These are phyloP conservation scores for Acromyrmex heyeri DNA, from an alignment of 1,140 invertebrate genomes.

Conservation along the genomic window DNA sequence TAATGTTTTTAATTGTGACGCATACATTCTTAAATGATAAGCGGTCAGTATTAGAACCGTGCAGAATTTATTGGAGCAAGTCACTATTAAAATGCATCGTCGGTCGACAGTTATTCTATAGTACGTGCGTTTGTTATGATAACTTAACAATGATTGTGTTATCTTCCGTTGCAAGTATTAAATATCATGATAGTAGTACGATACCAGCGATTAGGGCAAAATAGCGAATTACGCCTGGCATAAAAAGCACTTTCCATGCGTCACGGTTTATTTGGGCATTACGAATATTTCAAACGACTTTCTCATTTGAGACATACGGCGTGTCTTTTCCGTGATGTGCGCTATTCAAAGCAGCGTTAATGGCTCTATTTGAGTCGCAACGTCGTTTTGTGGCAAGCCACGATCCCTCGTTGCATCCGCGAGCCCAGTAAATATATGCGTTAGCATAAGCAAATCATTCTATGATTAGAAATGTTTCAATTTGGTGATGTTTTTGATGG, in stretches of 20 bases:
- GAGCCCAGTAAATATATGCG: not conserved
- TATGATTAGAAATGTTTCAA: not conserved
- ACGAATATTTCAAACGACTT: not conserved
- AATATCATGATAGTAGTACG: conserved; percentile 15
- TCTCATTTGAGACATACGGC: conserved; percentile 12
- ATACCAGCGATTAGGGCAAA: not conserved
- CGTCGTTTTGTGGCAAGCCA: not conserved
- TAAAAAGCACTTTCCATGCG: not conserved
- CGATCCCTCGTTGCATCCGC: not conserved
- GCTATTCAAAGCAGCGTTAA: conserved; percentile 50
- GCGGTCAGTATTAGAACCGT: not conserved
- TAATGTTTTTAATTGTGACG: too few species aligned
- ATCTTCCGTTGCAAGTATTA: conserved; percentile 5
- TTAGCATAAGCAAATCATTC: not conserved
- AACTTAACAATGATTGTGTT: conserved; percentile 31
- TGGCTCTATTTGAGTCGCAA: conserved; percentile 51
- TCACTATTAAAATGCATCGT: not conserved
- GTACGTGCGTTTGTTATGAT: conserved; percentile 20
- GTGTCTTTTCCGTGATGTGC: conserved; percentile 21
- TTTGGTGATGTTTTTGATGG: not conserved
- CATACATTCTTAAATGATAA: not conserved
- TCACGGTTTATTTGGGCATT: not conserved
- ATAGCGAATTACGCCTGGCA: not conserved
- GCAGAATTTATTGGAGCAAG: not conserved
- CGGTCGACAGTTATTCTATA: not conserved